Base-by-base conservation (phyloP, 2,797 vertebrate genomes). In the Salmo trutta region DNA sequence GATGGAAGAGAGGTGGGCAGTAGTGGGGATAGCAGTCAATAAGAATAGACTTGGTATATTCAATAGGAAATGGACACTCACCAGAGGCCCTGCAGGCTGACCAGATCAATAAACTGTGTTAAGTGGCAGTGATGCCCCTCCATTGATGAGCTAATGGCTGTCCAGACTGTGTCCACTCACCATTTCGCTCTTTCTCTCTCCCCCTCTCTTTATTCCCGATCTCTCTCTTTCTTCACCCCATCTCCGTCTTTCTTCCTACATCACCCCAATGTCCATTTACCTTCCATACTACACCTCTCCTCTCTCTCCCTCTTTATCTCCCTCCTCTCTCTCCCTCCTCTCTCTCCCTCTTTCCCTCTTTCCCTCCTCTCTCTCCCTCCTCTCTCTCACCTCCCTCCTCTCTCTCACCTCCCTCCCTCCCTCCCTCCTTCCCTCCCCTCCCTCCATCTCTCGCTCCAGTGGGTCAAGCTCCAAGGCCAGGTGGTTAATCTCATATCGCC, bases 11-110 rank as follows among this genome's bases (percentile, higher is more conserved):
- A 75, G 75, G 77, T 74, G 81, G 85, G 86, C 78, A 79, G 82
- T 27, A 47, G 21, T 76, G 75, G 86, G 79, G 83, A 86, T 82
- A 81, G 86, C 81, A 79, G 84, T 94, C 93, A 88, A 95, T 94
- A 93, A 90, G 90, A 93, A 94, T 94, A 89, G 94, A 94, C 93
- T 93, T 90, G 91, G 93, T 92, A 94, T 93, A 94, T 95, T 95
- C 95, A 89, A 95, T 95, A 91, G 92, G 92, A 95, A 94, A 94
- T 93, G 91, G 94, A 95, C 91, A 93, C 93, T 93, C 92, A 94
- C 89, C 90, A 91, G 92, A 92, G 91, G 87, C 86, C 90, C 91
- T 89, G 90, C 89, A 91, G 93, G 91, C 87, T 90, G 86, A 81
- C 73, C 83, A 73, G 92, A 95, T 95, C 94, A 93, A 95, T 94